Evolutionary conservation across 2,797 vertebrate species (phyloP).

Genomic region (Gila robusta): DNA sequence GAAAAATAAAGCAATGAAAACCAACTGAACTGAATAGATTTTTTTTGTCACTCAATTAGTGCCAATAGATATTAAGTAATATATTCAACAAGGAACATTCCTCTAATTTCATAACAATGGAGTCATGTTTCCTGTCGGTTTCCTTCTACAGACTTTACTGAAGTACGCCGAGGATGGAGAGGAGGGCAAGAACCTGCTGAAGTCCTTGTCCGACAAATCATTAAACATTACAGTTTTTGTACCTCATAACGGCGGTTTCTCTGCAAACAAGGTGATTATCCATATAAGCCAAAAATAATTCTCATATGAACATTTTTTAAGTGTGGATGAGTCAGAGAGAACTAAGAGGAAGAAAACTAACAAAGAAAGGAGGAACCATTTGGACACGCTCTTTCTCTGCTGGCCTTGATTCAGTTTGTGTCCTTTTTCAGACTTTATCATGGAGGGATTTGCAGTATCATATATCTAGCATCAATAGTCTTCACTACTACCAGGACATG

Average conservation of each 20-base stretch:
- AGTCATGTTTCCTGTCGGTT: not conserved
- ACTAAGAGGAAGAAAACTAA: not conserved
- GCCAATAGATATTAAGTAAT: not conserved
- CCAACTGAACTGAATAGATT: not conserved
- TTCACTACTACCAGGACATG: conserved; percentile 82
- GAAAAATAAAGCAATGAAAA: not conserved
- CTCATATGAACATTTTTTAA: not conserved
- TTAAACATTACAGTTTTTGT: conserved; percentile 89
- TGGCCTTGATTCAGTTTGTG: not conserved
- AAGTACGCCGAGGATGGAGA: conserved; percentile 80
- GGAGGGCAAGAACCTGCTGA: conserved; percentile 83
- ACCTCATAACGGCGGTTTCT: conserved; percentile 88
- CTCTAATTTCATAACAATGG: not conserved
- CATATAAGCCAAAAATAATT: not conserved
- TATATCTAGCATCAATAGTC: conserved; percentile 79
- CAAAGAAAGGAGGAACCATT: not conserved
- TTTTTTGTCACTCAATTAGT: not conserved
- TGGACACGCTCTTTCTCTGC: not conserved
- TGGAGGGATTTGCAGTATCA: conserved; percentile 91
- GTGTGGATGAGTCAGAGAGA: not conserved
- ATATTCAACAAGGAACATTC: not conserved
- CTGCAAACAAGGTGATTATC: conserved; percentile 82
- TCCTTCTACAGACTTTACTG: conserved; percentile 81
- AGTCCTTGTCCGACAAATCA: conserved; percentile 81
- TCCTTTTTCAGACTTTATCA: conserved; percentile 82